Evolutionary conservation across 1,140 invertebrate genomes (phyloP).

Genomic region (Andricus grossulariae): DNA sequence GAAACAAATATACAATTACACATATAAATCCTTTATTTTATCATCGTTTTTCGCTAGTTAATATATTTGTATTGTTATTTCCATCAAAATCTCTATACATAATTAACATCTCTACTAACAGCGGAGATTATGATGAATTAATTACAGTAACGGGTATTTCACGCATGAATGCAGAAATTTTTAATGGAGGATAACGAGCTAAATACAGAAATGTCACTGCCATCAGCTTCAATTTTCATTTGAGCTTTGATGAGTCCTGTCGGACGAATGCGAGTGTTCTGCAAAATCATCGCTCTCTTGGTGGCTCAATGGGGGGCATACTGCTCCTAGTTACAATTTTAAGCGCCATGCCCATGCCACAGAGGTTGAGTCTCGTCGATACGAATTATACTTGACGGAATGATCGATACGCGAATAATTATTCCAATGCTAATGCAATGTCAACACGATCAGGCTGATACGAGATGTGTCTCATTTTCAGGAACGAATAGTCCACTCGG

Average conservation of each 20-base stretch:
- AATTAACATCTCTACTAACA: not conserved
- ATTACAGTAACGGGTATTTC: not conserved
- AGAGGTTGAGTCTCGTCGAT: conserved; percentile 41
- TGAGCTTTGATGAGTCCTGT: conserved; percentile 36
- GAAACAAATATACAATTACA: too few relatives aligned
- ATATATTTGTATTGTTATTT: too few relatives aligned
- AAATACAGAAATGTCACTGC: conserved; percentile 16
- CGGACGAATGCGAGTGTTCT: conserved; percentile 19
- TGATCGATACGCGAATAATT: conserved; percentile 65
- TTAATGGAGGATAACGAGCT: conserved; percentile 27
- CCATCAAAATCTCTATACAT: too few relatives aligned
- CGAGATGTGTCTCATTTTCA: conserved; percentile 18
- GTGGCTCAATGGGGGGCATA: not conserved
- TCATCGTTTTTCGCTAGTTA: too few relatives aligned
- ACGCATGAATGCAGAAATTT: not conserved
- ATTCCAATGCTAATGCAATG: conserved; percentile 56
- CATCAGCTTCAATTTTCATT: conserved; percentile 37
- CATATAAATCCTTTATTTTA: too few relatives aligned
- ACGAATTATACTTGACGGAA: conserved; percentile 54
- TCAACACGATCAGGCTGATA: conserved; percentile 46
- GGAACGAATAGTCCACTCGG: conserved; percentile 17
- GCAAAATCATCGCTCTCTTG: conserved; percentile 17
- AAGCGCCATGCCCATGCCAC: not conserved
- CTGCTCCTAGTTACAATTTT: conserved; percentile 27
- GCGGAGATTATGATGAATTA: not conserved